Evolutionary conservation across 2,797 vertebrate species (phyloP), one percentile per base, ranked within the genome.

Genomic region (Chloroceryle inda): DNA sequence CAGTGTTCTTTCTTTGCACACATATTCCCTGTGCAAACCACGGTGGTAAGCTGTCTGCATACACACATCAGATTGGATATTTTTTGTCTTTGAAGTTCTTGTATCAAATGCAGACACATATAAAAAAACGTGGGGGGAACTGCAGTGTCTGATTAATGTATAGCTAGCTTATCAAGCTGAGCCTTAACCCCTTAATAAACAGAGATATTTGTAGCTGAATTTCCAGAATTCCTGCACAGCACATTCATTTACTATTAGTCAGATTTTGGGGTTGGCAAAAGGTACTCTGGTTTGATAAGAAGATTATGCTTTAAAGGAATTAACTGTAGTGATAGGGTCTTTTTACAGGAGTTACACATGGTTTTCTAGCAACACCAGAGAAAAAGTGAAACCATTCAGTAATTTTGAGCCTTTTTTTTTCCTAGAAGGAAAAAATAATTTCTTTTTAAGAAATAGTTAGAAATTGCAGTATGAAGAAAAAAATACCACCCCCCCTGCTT

Each of bases 21-120:
- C 24, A 2, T 49, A 23, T 45, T 89, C 35, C n/a, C 9, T 33
- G 4, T 35, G 29, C 64, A 91, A 63, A n/a, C 52, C 40, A 29
- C 0, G 15, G 17, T 44, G 67, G 29, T 47, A 83, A 59, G 26
- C 21, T 82, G 44, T 31, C 17, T 74, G 27, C 18, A 8, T 58
- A 42, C 33, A 62, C 44, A 69, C 45, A 45, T 61, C 53, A 58
- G 22, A 37, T 14, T 15, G 42, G 38, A 6, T 77, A 6, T 31
- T 87, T 96, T 90, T 87, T 77, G 18, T 17, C 73, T 80, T 74
- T 67, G 37, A 87, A 66, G 31, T 74, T 82, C 38, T 62, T 87
- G 37, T 24, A 40, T 68, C 58, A 31, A 80, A 89, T 76, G n/a
- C 17, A 69, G 73, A 50, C 27, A 27, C 21, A 2, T 84, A 68